A percentile compares a stretch with the other conserved stretches of the same genome.
Conservation (phyloP, 2,888 invertebrate genomes). For the Thereva unica region DNA sequence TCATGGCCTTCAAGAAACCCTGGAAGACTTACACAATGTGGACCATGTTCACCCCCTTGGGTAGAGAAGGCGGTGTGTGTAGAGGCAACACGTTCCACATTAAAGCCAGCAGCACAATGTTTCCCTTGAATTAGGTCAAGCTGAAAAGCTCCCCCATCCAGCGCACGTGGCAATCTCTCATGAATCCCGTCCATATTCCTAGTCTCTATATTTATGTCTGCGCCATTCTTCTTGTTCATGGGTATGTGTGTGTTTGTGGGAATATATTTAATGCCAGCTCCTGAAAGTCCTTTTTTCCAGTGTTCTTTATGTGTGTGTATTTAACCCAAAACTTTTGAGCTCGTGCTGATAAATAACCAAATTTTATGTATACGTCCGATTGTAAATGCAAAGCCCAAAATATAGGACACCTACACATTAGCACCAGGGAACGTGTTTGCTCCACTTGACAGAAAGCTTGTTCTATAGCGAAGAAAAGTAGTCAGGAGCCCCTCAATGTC, state of each 20-base stretch:
- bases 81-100: constrained; percentile 13
- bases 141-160: background rate
- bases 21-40: constrained; percentile 1
- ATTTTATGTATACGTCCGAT: background rate
- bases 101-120: constrained; percentile 1
- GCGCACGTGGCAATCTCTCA: background rate
- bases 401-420: constrained; percentile 2
- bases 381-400: constrained; percentile 1
- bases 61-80: background rate
- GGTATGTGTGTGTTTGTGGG: too few species aligned
- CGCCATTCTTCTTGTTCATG: too few species aligned
- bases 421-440: constrained; percentile 7
- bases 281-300: too few species aligned
- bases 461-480: background rate
- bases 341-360: too few species aligned
- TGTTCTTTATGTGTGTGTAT: too few species aligned
- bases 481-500: constrained; percentile 17
- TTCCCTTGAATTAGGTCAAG: constrained; percentile 18
- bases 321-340: too few species aligned
- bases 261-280: too few species aligned
- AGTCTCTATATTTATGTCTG: too few species aligned
- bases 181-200: too few species aligned
- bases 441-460: constrained; percentile 8
- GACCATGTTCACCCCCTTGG: constrained; percentile 1
- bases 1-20: background rate